phyloP scores from a whole-genome alignment of 2,888 invertebrate species.

The Pinctada fucata region DNA sequence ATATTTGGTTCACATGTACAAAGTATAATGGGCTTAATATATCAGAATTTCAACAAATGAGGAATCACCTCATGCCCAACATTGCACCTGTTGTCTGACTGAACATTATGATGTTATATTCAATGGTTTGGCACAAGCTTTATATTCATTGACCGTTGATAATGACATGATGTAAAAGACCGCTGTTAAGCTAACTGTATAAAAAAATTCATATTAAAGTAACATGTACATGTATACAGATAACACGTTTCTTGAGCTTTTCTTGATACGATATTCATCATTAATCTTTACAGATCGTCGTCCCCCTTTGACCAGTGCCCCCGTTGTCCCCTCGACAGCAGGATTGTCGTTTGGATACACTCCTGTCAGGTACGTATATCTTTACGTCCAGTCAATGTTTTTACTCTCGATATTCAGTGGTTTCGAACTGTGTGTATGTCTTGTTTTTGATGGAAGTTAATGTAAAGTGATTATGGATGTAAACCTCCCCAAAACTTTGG shows the following conservation, averaged over 20 bases:
- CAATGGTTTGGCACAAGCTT: not conserved
- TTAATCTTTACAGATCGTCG: slow-evolving; percentile 48
- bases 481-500: too few species aligned
- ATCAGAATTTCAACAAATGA: too few species aligned
- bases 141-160: not conserved
- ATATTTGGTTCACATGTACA: too few species aligned
- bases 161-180: not conserved
- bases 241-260: too few species aligned
- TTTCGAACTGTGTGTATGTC: too few species aligned
- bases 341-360: slow-evolving; percentile 49
- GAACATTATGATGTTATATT: not conserved
- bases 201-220: too few species aligned
- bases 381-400: not conserved
- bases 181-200: not conserved
- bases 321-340: slow-evolving; percentile 36
- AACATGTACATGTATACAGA: too few species aligned
- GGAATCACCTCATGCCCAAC: not conserved
- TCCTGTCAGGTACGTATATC: slow-evolving; percentile 52
- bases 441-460: too few species aligned
- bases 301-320: slow-evolving; percentile 56
- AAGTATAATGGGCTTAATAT: too few species aligned
- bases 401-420: too few species aligned
- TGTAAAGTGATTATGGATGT: too few species aligned
- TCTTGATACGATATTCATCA: not conserved
- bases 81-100: not conserved